Evolutionary conservation across 2,113 vertebrate genomes (phyloP), one percentile per base, ranked within the genome.

Genomic region (Rousettus leschenaultii): DNA sequence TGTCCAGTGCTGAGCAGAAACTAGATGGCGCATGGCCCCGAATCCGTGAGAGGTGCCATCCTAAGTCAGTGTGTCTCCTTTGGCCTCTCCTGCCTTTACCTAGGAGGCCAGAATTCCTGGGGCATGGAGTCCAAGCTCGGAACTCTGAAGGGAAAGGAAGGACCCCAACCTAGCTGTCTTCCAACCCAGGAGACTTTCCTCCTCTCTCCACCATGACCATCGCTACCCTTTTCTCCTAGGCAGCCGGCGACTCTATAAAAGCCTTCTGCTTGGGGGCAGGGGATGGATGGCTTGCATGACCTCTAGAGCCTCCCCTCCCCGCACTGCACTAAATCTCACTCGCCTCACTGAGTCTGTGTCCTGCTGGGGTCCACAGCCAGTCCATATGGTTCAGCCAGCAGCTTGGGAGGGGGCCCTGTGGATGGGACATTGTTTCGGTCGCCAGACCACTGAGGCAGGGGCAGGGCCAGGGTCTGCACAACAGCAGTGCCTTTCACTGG

Each of bases 391-490:
- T 90, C 68, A 75, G 84, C 66, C 19, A 3, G 45, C 63, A 74
- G 85, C 86, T 84, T 85, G 43, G 57, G 45, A 90, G 88, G 91
- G 63, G 59, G 86, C 59, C 84, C 75, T 53, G 15, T 38, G 61
- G 51, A 63, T 28, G 53, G 40, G 48, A 96, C 89, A 75, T 89
- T 94, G 89, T 97, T 45, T 35, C 91, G 79, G 61, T 66, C 35
- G 87, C 65, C 87, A 55, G 75, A 77, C 73, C 74, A 77, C 66
- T 86, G 96, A 92, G 86, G 88, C 38, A 45, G 85, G 93, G 95
- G 86, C 3, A 21, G 85, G 48, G 22, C 70, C 3, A 12, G 11
- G 28, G 38, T 77, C 77, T 70, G 61, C 48, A 83, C 48, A 30
- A 28, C 57, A 80, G 87, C 80, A 59, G 57, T 11, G 89, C 35